These are phyloP conservation scores for Phaethornis superciliosus DNA, from an alignment of 2,113 vertebrate genomes.

Conservation along the genomic window DNA sequence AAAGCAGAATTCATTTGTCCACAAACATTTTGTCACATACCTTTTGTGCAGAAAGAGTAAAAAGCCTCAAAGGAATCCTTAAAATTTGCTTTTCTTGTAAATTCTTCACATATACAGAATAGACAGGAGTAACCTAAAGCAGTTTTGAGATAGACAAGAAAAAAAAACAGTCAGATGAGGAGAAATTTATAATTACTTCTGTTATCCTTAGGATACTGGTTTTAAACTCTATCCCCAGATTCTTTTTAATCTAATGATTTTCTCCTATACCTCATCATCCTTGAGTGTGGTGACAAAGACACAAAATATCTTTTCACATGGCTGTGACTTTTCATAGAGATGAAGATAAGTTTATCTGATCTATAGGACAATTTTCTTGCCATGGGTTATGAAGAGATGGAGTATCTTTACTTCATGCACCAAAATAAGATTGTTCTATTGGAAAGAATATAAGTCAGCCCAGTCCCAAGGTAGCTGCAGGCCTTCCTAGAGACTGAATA, in stretches of 20 bases:
- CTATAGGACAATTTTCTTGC: slow-evolving; percentile 38
- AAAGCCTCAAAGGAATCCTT: not conserved
- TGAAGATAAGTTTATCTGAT: slow-evolving; percentile 43
- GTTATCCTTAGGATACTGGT: not conserved
- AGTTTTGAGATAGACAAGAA: not conserved
- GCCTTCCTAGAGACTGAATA: not conserved
- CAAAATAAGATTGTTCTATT: not conserved
- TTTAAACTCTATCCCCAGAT: slow-evolving; percentile 21
- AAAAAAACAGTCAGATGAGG: not conserved
- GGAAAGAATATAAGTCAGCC: not conserved
- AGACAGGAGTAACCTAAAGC: not conserved
- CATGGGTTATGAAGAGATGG: slow-evolving; percentile 28
- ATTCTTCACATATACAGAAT: not conserved
- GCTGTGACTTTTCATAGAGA: not conserved
- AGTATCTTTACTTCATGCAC: not conserved
- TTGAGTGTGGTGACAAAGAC: slow-evolving; percentile 20
- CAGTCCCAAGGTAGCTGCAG: not conserved
- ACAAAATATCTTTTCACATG: slow-evolving; percentile 45
- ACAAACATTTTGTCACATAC: not conserved
- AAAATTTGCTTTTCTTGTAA: not conserved
- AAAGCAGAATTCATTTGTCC: not conserved
- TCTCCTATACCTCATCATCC: slow-evolving; percentile 13
- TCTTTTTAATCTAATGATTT: slow-evolving; percentile 11
- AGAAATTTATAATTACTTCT: not conserved
- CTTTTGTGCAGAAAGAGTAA: not conserved